These are phyloP conservation scores for Psilopogon haemacephalus DNA, from an alignment of 2,113 vertebrate genomes.

Conservation along the genomic window DNA sequence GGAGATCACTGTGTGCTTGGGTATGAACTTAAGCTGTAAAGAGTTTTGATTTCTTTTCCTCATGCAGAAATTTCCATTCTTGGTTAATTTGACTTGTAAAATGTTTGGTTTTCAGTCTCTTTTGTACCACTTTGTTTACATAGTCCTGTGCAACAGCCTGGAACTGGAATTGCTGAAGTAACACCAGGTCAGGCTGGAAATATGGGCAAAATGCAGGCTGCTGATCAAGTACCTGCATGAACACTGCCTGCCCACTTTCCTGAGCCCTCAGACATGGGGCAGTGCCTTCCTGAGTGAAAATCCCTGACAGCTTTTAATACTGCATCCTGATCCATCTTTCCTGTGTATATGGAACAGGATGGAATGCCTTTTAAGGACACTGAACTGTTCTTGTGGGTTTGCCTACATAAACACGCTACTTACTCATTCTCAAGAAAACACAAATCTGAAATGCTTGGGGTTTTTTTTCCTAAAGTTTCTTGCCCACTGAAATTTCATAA, in stretches of 20 bases:
- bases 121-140: not conserved
- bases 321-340: not conserved
- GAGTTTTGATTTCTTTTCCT: not conserved
- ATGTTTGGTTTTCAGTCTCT: not conserved
- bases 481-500: not conserved
- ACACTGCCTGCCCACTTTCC: not conserved
- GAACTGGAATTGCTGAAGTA: not conserved
- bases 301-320: not conserved
- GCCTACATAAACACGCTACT: constrained; percentile 44
- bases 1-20: not conserved
- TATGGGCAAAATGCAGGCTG: not conserved
- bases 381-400: constrained; percentile 42
- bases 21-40: not conserved
- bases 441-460: not conserved
- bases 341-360: not conserved
- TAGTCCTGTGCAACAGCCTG: not conserved
- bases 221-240: not conserved
- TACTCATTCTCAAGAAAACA: constrained; percentile 51
- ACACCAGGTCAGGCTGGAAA: not conserved
- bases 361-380: constrained; percentile 52
- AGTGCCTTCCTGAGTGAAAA: not conserved
- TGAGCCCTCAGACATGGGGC: not conserved
- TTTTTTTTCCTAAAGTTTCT: not conserved
- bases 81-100: not conserved
- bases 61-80: not conserved